These are phyloP conservation scores for Notoglanidium macrostoma DNA, from an alignment of 2,797 vertebrate genomes.

Conservation along the genomic window DNA sequence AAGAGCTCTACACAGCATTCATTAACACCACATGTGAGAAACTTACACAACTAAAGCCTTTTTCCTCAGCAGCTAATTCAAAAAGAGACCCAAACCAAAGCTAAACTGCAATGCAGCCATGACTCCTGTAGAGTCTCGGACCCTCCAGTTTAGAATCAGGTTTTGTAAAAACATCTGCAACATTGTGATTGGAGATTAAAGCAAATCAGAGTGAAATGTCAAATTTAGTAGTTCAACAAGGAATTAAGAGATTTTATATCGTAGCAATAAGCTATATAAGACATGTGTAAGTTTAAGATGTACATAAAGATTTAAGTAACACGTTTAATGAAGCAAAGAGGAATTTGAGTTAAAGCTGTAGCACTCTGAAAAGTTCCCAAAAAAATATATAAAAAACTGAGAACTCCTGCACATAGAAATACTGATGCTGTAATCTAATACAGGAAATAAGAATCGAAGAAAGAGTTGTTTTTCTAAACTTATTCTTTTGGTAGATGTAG, in stretches of 20 bases:
- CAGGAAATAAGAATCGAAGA: not conserved
- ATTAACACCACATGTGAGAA: conserved; percentile 87
- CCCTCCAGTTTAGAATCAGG: not conserved
- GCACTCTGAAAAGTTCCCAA: not conserved
- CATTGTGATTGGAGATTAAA: not conserved
- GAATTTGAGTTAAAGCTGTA: not conserved
- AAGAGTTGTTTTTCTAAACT: not conserved
- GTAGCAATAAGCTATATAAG: not conserved
- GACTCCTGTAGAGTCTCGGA: not conserved
- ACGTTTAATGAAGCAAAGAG: not conserved
- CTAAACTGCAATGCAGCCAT: not conserved
- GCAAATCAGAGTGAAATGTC: not conserved
- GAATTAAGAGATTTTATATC: not conserved
- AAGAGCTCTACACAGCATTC: conserved; percentile 94
- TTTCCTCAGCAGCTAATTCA: not conserved
- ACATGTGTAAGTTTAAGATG: no score
- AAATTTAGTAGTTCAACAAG: not conserved
- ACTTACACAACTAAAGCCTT: not conserved
- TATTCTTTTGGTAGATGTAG: not conserved
- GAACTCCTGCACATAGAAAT: not conserved
- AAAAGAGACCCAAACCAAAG: no score
- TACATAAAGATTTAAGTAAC: not conserved
- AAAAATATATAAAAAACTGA: not conserved
- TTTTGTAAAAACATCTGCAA: not conserved
- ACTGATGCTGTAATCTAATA: not conserved